phyloP scores from a whole-genome alignment of 2,797 vertebrate species.

The Oreortyx pictus region DNA sequence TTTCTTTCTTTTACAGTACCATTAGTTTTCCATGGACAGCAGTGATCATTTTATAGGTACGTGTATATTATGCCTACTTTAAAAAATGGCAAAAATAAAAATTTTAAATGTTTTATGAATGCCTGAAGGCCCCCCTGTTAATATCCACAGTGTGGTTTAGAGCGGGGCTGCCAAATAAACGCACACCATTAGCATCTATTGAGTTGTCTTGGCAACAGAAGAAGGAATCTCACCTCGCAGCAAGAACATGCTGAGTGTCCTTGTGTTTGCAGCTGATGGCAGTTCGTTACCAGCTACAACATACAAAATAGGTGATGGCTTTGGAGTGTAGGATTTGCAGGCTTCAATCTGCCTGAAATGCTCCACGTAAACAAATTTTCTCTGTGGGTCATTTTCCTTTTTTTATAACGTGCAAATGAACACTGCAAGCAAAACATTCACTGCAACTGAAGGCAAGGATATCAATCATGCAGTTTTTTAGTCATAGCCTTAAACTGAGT shows the following conservation, averaged over 20 bases:
- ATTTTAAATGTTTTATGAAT: constrained; percentile 43
- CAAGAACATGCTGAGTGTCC: neutral
- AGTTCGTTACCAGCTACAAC: neutral
- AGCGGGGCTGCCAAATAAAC: constrained; percentile 35
- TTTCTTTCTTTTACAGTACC: constrained; percentile 14
- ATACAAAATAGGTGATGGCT: neutral
- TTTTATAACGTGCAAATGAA: neutral
- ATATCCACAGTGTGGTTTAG: neutral
- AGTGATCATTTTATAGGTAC: constrained; percentile 20
- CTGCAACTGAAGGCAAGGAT: neutral
- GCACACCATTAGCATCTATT: constrained; percentile 15
- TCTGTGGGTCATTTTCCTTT: neutral
- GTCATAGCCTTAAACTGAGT: neutral
- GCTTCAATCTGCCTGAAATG: neutral
- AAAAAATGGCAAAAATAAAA: constrained; percentile 51
- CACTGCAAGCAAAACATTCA: neutral
- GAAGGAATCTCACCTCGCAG: constrained; percentile 5
- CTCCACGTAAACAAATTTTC: neutral
- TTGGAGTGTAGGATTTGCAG: neutral
- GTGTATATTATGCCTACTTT: constrained; percentile 1
- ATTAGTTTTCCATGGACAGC: neutral
- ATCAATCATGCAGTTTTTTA: neutral
- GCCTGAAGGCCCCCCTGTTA: constrained; percentile 27
- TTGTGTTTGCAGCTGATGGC: constrained; percentile 18
- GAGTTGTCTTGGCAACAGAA: constrained; percentile 67